Percentiles rank a stretch among this genome's conserved stretches.
Evolutionary conservation across 2,888 invertebrate genomes (phyloP).

Genomic region (Euzetes globulus): DNA sequence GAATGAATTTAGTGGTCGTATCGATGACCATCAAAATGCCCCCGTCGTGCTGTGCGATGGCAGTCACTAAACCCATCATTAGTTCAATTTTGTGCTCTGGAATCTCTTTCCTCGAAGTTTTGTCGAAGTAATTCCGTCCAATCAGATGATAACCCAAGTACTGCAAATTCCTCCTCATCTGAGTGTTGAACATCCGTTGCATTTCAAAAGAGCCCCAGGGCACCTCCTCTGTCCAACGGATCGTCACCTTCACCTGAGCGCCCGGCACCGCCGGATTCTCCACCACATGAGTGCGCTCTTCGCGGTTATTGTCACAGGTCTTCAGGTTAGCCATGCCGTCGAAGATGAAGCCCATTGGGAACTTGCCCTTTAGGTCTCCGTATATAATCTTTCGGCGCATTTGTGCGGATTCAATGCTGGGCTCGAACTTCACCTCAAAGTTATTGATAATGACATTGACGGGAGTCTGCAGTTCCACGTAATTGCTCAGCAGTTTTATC

Average conservation of each 20-base stretch:
- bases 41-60: conserved; percentile 72
- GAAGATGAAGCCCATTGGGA: conserved; percentile 36
- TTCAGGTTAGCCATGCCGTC: conserved; percentile 42
- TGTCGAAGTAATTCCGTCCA: conserved; percentile 46
- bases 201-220: conserved; percentile 34
- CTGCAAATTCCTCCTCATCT: conserved; percentile 44
- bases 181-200: conserved; percentile 44
- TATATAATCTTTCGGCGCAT: neutral
- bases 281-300: conserved; percentile 14
- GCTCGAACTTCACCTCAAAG: conserved; percentile 47
- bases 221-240: neutral
- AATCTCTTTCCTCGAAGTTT: conserved; percentile 30
- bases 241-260: neutral
- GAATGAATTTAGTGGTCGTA: conserved; percentile 72
- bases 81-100: conserved; percentile 44
- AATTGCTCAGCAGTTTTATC: conserved; percentile 42
- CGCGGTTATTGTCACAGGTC: conserved; percentile 16
- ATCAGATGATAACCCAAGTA: conserved; percentile 43
- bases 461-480: conserved; percentile 45
- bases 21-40: conserved; percentile 68
- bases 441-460: conserved; percentile 44
- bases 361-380: conserved; percentile 40
- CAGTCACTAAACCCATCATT: conserved; percentile 56
- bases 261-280: neutral
- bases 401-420: neutral